Base-by-base conservation (phyloP, 2,888 invertebrate genomes). In the Caprella mutica region DNA sequence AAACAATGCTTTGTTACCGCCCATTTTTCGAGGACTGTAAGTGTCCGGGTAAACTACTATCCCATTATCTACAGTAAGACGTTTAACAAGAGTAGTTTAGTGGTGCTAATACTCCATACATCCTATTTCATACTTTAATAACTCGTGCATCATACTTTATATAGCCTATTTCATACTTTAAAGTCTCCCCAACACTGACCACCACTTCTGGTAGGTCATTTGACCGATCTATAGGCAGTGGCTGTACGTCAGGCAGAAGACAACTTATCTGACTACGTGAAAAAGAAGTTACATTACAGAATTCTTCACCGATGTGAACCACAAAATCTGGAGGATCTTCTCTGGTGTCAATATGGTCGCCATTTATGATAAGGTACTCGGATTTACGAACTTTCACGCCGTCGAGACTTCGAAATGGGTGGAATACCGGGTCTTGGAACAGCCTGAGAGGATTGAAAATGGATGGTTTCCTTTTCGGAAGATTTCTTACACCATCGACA, bases 241-340 rank as follows among this genome's bases (percentile, higher is more conserved):
- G 85, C 68, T 89, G 89, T 51, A 83, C 82, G 39, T 84, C 79
- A 8, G 96, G 96, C 30, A 94, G 94, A 61, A 86, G 80, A 70
- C 98, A 97, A 1, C 94, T 96, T 67, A 98, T 76, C 71, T 94
- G 92, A 69, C 88, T 86, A 27, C 86, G 79, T 26, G 91, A 87
- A 26, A 97, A 74, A 3, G 93, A 93, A 1, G 94, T 94, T 19
- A 96, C 91, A 72, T 93, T 93, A 74, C 98, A 98, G 69, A 82
- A 80, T 67, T 85, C 85, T 67, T 83, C 87, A 2, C 92, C 92
- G 69, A 93, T 89, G 69, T 83, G 80, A 5, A 93, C 92, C 69
- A 84, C 81, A 0, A 93, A 88, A 72, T 93, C 93, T 14, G 81
- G 81, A 71, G 90, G 88, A 68, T 90, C 88, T 69, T 88, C 86